These are phyloP conservation scores for Julus scanicus DNA, from an alignment of 2,888 invertebrate species.

Conservation along the genomic window DNA sequence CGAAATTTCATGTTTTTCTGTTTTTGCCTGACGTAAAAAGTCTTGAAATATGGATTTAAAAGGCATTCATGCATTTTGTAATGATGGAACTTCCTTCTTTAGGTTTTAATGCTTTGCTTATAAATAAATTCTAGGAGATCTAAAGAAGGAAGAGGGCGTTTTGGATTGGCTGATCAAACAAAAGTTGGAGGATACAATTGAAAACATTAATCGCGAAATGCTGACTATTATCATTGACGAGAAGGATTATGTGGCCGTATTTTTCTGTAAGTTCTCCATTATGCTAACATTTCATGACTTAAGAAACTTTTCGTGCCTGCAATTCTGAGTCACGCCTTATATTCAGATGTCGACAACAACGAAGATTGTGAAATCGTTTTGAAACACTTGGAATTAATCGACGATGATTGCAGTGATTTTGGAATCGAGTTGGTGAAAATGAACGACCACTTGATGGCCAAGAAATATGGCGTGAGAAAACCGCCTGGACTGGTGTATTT, in stretches of 20 bases:
- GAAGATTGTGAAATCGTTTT: conserved; percentile 61
- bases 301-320: background rate
- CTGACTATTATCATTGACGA: conserved; percentile 86
- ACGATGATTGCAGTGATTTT: conserved; percentile 90
- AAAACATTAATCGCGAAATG: conserved; percentile 85
- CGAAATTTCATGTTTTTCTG: background rate
- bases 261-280: conserved; percentile 80
- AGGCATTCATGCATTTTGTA: background rate
- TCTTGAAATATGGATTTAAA: background rate
- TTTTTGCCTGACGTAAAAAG: background rate
- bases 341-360: conserved; percentile 61
- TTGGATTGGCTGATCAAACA: conserved; percentile 92
- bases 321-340: conserved; percentile 46
- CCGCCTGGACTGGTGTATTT: conserved; percentile 93
- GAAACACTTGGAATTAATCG: conserved; percentile 84
- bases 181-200: conserved; percentile 90
- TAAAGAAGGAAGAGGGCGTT: conserved; percentile 82
- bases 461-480: conserved; percentile 89
- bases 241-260: conserved; percentile 90
- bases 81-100: background rate
- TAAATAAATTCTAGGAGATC: conserved; percentile 71
- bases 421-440: conserved; percentile 91
- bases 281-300: no score
- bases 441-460: conserved; percentile 88
- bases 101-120: background rate